Evolutionary conservation across 1,140 invertebrate genomes (phyloP), one percentile per base, ranked within the genome.

Genomic region (Brachionus rotundiformis): DNA sequence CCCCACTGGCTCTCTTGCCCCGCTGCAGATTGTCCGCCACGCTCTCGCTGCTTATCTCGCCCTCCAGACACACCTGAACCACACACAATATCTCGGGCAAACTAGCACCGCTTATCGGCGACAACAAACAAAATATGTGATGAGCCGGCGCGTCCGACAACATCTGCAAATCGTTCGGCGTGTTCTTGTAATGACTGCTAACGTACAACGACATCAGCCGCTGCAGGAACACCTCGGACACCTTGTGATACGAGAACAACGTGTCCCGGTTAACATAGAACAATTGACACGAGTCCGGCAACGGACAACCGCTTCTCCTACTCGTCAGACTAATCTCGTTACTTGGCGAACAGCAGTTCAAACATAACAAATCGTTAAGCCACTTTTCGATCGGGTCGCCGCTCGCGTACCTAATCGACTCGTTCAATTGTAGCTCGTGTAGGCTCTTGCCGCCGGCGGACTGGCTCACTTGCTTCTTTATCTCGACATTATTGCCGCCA

Each of bases 141-240:
- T 99, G 97, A 3, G 95, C 95, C 0, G 97, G 97, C 8, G 97
- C 96, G 90, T 99, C 98, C 10, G 96, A 96, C 89, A 99, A 91
- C 91, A 99, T 93, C 90, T 99, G 96, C 8, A 99, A 89, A 90
- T 99, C 98, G 90, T 99, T 98, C 0, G 98, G 98, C 80, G 93
- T 95, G 88, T 99, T 99, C 90, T 97, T 98, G 86, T 99, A 99
- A 90, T 99, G 97, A 11, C 96, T 98, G 0, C 97, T 92, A 0
- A 98, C 96, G 87, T 95, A 98, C 4, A 99, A 91, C 36, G 94
- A 91, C 82, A 99, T 94, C 0, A 99, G 85, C 84, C 93, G 89
- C 85, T 98, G 95, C 4, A 99, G 89, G 88, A 99, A 99, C 1
- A 91, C 89, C 89, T 99, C 98, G 0, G 96, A 96, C 0, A 94